Percentiles rank a stretch among this genome's conserved stretches.
Evolutionary conservation across 2,113 vertebrate genomes (phyloP).

Genomic region (Glareola pratincola): DNA sequence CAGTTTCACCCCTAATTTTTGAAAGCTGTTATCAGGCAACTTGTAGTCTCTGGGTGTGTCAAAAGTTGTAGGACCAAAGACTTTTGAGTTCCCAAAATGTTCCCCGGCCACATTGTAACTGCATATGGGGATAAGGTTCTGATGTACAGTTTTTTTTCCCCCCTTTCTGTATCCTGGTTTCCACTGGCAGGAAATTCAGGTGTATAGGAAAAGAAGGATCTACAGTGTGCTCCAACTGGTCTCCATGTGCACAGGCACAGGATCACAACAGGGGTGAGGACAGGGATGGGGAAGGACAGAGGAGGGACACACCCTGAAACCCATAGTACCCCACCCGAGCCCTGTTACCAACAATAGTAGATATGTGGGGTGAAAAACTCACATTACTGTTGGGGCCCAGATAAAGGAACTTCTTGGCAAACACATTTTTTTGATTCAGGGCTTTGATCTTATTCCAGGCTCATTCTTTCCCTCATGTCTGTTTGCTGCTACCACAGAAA

Average conservation of each 20-base stretch:
- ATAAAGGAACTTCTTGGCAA: not conserved
- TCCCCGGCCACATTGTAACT: not conserved
- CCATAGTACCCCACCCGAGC: no score
- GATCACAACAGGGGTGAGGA: not conserved
- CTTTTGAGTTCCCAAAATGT: not conserved
- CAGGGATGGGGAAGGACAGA: not conserved
- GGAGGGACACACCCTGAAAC: not conserved
- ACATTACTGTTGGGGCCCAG: not conserved
- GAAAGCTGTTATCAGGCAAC: not conserved
- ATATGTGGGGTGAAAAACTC: not conserved
- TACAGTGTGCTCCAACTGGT: not conserved
- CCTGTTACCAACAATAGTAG: not conserved
- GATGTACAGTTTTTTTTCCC: not conserved
- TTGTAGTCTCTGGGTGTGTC: not conserved
- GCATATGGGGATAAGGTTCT: not conserved
- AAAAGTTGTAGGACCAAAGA: not conserved
- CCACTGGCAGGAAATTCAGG: not conserved
- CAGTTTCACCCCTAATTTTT: not conserved
- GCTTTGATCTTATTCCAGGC: not conserved
- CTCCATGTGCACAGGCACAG: not conserved
- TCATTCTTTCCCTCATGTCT: not conserved
- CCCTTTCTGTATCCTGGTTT: not conserved
- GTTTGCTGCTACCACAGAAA: not conserved
- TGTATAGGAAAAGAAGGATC: not conserved
- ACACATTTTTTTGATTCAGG: not conserved